Percentiles rank a stretch among this genome's conserved stretches.
Conservation (phyloP, 2,888 invertebrate genomes). For the Venusia cambrica region DNA sequence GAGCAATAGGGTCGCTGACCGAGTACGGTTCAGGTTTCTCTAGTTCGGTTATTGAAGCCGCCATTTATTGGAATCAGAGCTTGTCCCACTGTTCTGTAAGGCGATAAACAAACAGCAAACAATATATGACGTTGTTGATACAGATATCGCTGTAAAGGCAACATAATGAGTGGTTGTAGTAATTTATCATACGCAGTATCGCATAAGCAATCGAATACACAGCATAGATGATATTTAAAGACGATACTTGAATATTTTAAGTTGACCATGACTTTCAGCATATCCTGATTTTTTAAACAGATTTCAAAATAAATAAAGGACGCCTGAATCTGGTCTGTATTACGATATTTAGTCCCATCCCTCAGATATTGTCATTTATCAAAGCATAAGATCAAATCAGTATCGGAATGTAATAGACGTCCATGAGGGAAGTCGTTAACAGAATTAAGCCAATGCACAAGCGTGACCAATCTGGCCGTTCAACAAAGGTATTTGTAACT, state of each 20-base stretch:
- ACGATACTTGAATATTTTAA: no score
- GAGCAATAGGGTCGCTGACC: conserved; percentile 28
- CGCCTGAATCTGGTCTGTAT: no score
- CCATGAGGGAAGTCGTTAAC: conserved; percentile 26
- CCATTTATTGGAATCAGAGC: conserved; percentile 18
- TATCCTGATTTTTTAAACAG: no score
- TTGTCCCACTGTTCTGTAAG: conserved; percentile 12
- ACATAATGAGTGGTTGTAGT: no score
- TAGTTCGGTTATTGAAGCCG: conserved; percentile 18
- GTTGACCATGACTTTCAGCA: no score
- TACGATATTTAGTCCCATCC: conserved; percentile 18
- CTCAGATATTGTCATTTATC: conserved; percentile 39
- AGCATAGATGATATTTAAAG: no score
- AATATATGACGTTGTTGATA: no score
- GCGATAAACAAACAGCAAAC: no score
- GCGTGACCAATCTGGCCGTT: conserved; percentile 21
- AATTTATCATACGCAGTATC: no score
- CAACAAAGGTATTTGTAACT: conserved; percentile 11
- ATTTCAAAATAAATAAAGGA: no score
- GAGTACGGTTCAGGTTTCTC: conserved; percentile 20
- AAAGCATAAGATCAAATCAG: conserved; percentile 44
- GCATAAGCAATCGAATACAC: no score
- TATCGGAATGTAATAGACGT: conserved; percentile 42
- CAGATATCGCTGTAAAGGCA: no score
- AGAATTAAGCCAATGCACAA: conserved; percentile 26